A percentile compares a stretch with the other conserved stretches of the same genome.
These are phyloP conservation scores for Drosophila fungiperda DNA, from an alignment of 2,888 invertebrate species.

Conservation along the genomic window DNA sequence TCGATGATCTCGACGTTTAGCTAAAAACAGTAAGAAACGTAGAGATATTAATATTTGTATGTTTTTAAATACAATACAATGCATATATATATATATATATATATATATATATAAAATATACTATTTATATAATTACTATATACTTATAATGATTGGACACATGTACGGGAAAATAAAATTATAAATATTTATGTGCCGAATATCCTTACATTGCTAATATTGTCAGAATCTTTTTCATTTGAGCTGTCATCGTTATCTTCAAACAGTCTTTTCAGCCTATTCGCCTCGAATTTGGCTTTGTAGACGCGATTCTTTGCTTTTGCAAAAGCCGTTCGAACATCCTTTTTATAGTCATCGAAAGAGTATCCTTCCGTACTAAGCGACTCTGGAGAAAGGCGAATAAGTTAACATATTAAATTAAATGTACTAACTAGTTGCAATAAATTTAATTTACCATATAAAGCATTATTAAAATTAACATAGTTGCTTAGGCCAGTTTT, in stretches of 20 bases:
- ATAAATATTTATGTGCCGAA: neutral
- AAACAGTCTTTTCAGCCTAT: constrained; percentile 1
- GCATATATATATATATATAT: too few species aligned
- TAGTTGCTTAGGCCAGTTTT: constrained; percentile 6
- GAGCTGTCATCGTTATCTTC: neutral
- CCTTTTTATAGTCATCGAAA: constrained; percentile 8
- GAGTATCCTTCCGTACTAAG: constrained; percentile 10
- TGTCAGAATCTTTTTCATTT: neutral
- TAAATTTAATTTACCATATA: constrained; percentile 7
- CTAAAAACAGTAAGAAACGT: neutral
- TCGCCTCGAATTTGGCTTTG: constrained; percentile 6
- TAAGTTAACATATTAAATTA: neutral
- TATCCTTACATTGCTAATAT: neutral
- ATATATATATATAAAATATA: too few species aligned
- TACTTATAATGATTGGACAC: neutral
- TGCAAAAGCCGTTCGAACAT: constrained; percentile 4
- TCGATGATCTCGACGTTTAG: neutral
- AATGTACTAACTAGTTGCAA: neutral
- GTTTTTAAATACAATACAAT: neutral
- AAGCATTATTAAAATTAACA: constrained; percentile 5
- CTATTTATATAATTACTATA: neutral
- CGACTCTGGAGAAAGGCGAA: neutral
- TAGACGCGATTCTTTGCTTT: constrained; percentile 9
- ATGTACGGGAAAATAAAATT: neutral
- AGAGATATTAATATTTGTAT: neutral